Evolutionary conservation across 2,113 vertebrate species (phyloP).

Genomic region (Protobothrops mucrosquamatus): DNA sequence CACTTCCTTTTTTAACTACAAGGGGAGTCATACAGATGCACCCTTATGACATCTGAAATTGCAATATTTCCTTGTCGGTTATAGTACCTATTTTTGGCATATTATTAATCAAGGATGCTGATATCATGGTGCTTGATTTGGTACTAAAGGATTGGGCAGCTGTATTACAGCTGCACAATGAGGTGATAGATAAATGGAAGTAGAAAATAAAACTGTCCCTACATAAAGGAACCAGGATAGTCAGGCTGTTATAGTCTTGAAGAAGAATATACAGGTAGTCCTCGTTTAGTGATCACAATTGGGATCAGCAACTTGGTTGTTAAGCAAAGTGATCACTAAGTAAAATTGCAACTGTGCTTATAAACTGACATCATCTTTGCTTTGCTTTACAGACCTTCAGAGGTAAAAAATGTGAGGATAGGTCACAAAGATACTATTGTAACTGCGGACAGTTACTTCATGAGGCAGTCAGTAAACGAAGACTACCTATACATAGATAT

Average conservation of each 20-base stretch:
- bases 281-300: not conserved
- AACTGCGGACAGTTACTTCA: not conserved
- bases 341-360: not conserved
- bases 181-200: not conserved
- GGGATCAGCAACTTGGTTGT: not conserved
- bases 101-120: fast-evolving
- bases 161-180: not conserved
- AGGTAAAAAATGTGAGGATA: not conserved
- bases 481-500: not conserved
- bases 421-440: not conserved
- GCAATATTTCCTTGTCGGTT: slow-evolving; percentile 20
- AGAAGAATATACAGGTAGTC: not conserved
- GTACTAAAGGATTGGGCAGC: slow-evolving; percentile 11
- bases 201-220: not conserved
- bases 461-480: not conserved
- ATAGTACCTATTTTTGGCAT: not conserved
- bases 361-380: not conserved
- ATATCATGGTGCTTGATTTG: not conserved
- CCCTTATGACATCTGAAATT: not conserved
- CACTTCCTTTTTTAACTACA: not conserved
- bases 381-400: not conserved
- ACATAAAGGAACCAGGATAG: not conserved
- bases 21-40: not conserved
- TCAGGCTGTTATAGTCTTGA: not conserved
- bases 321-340: not conserved